phyloP scores from a whole-genome alignment of 1,140 invertebrate genomes.

The Drosophila navojoa region DNA sequence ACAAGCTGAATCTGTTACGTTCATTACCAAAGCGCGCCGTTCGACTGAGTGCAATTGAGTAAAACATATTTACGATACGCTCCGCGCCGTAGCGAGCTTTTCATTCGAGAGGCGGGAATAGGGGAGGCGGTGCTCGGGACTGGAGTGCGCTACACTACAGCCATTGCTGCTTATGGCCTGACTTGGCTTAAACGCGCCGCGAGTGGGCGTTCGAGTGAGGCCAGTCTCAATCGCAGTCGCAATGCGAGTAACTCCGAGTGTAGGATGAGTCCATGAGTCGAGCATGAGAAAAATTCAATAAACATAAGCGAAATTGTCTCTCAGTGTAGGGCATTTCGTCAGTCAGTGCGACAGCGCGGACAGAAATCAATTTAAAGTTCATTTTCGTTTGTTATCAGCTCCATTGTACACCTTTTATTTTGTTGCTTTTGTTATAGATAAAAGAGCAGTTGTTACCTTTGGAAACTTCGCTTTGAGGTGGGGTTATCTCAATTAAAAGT shows the following conservation, averaged over 20 bases:
- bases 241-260: constrained; percentile 2
- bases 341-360: not conserved
- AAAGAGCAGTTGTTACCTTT: constrained; percentile 27
- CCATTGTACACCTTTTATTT: constrained; percentile 20
- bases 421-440: constrained; percentile 34
- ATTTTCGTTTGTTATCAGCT: constrained; percentile 62
- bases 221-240: constrained; percentile 21
- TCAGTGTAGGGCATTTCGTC: constrained; percentile 23
- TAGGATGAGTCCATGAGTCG: constrained; percentile 28
- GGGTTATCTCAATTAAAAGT: constrained; percentile 22
- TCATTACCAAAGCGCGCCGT: constrained; percentile 60
- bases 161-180: constrained; percentile 44
- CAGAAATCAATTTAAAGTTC: constrained; percentile 51
- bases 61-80: constrained; percentile 70
- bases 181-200: constrained; percentile 14
- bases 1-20: constrained; percentile 64
- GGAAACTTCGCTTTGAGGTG: constrained; percentile 26
- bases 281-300: not conserved
- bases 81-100: constrained; percentile 59
- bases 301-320: not conserved
- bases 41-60: constrained; percentile 68
- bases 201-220: constrained; percentile 64
- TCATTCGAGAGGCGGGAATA: constrained; percentile 34
- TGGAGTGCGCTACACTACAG: constrained; percentile 59
- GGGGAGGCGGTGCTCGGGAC: not conserved